phyloP scores from a whole-genome alignment of 2,888 invertebrate genomes.

The Mythimna loreyi region DNA sequence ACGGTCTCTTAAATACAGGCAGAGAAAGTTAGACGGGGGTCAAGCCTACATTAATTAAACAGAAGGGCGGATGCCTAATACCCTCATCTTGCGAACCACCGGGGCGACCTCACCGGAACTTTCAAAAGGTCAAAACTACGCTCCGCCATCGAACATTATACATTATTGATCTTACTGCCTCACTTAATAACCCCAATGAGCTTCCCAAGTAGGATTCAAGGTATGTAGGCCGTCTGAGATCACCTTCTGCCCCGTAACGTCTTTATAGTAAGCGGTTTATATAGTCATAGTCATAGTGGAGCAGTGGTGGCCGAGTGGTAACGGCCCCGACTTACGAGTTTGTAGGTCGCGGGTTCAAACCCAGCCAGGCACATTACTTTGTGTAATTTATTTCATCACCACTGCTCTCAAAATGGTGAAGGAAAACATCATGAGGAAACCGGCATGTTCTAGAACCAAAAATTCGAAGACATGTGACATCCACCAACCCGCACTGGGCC shows the following conservation, averaged over 20 bases:
- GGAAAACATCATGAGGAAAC: no score
- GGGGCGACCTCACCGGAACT: constrained; percentile 69
- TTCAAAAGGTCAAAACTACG: constrained; percentile 69
- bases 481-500: no score
- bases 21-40: constrained; percentile 77
- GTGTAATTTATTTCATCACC: no score
- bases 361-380: no score
- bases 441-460: no score
- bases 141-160: constrained; percentile 64
- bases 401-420: no score
- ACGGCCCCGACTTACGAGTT: no score
- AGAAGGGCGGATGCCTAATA: constrained; percentile 69
- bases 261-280: constrained; percentile 47
- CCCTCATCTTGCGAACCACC: constrained; percentile 69
- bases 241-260: constrained; percentile 39
- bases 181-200: constrained; percentile 52
- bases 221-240: constrained; percentile 29
- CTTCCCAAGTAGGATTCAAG: constrained; percentile 38
- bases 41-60: constrained; percentile 83
- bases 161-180: constrained; percentile 66
- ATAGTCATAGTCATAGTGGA: no score
- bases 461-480: no score
- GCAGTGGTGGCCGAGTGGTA: no score
- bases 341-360: no score
- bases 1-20: constrained; percentile 63